These are phyloP conservation scores for Sarcophaga carnaria DNA, from an alignment of 2,888 invertebrate genomes.

Conservation along the genomic window DNA sequence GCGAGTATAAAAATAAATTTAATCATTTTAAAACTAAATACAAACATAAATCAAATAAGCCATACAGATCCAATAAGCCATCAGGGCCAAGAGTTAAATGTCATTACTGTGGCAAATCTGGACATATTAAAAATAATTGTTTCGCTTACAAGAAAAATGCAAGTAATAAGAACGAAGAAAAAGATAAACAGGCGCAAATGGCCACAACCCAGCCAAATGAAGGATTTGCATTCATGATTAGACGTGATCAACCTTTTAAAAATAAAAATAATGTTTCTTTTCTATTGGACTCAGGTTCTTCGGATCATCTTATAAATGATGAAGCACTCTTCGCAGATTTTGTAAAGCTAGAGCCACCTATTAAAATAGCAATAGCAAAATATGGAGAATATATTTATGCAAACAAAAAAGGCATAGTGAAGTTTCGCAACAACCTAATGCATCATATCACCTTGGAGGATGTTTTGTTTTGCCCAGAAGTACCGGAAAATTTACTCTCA, in stretches of 20 bases:
- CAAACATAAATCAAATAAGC: slow-evolving; percentile 44
- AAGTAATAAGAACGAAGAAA: slow-evolving; percentile 11
- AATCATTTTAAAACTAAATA: slow-evolving; percentile 35
- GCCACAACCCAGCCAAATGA: not conserved
- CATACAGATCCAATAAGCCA: slow-evolving; percentile 16
- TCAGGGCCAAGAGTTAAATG: slow-evolving; percentile 69
- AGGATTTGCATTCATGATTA: slow-evolving; percentile 58
- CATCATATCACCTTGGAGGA: slow-evolving; percentile 62
- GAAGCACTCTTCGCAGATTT: slow-evolving; percentile 58
- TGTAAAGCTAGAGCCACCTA: slow-evolving; percentile 63
- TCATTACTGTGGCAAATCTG: slow-evolving; percentile 74
- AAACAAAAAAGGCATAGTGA: slow-evolving; percentile 72
- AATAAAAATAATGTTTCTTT: slow-evolving; percentile 50
- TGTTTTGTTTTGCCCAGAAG: slow-evolving; percentile 74
- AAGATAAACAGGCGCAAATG: slow-evolving; percentile 58
- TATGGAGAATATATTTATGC: slow-evolving; percentile 51
- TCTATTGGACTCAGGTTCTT: slow-evolving; percentile 66
- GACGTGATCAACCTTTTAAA: slow-evolving; percentile 6
- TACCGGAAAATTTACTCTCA: slow-evolving; percentile 67
- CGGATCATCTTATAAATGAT: slow-evolving; percentile 70
- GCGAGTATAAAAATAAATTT: slow-evolving; percentile 35
- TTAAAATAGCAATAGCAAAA: slow-evolving; percentile 75
- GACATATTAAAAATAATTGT: slow-evolving; percentile 75
- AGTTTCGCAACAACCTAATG: slow-evolving; percentile 71
- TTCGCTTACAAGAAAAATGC: too few species aligned